Conservation (phyloP, 2,113 vertebrate species). For the Zosterops hypoxanthus region DNA sequence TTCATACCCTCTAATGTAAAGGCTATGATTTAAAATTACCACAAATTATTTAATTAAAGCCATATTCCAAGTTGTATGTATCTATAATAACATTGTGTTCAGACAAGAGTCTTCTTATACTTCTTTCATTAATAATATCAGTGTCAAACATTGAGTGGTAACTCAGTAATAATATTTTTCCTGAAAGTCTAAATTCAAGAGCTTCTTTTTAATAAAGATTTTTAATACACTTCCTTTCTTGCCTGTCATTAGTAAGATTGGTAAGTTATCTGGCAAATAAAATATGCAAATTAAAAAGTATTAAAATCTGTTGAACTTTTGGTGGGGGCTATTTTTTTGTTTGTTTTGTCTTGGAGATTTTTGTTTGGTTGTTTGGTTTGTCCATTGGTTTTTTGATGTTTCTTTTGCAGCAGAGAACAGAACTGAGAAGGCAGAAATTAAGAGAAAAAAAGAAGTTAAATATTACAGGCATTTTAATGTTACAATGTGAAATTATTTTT, state of each 20-base stretch:
- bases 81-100: neutral
- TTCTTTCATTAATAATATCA: neutral
- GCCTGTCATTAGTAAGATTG: neutral
- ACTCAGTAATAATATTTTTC: neutral
- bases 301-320: neutral
- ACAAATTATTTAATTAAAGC: neutral
- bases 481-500: neutral
- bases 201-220: neutral
- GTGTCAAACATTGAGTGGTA: neutral
- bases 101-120: neutral
- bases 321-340: rapidly evolving
- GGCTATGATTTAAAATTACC: neutral
- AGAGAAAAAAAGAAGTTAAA: neutral
- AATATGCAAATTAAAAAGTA: neutral
- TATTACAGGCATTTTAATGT: neutral
- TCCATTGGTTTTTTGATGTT: neutral
- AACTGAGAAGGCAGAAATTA: neutral
- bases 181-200: neutral
- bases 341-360: neutral
- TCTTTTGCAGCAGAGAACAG: neutral
- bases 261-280: neutral
- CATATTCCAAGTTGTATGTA: neutral
- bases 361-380: neutral
- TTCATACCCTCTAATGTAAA: neutral
- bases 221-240: neutral